phyloP scores from a whole-genome alignment of 64 coral and sea anemone species.

The Trachythela sp. region DNA sequence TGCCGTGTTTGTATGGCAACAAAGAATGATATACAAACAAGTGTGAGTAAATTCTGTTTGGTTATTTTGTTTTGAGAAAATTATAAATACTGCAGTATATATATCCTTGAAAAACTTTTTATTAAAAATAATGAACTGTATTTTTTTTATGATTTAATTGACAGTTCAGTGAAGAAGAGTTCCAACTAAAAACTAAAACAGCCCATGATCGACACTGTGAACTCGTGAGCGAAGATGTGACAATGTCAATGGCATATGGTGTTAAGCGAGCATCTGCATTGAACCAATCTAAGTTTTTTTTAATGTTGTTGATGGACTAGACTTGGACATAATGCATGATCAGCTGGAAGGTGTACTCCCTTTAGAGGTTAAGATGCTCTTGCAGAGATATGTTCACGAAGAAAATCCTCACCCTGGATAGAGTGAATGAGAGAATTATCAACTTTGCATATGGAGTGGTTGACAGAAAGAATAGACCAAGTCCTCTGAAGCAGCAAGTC shows the following conservation, averaged over 20 bases:
- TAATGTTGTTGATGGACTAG: conserved; percentile 47
- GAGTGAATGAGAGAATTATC: conserved; percentile 40
- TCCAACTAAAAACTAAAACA: conserved; percentile 43
- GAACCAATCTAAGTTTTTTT: conserved; percentile 37
- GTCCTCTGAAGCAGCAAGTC: conserved; percentile 43
- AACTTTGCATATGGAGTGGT: conserved; percentile 25
- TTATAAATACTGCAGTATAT: too few species aligned
- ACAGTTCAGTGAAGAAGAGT: conserved; percentile 48
- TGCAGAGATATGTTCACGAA: conserved; percentile 30
- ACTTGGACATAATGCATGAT: conserved; percentile 57
- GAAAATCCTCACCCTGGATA: conserved; percentile 40
- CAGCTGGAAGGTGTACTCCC: conserved; percentile 58
- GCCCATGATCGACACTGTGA: conserved; percentile 40
- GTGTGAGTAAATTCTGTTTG: conserved; percentile 7
- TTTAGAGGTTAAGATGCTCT: conserved; percentile 46
- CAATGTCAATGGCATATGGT: conserved; percentile 12
- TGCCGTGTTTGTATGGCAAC: conserved; percentile 71
- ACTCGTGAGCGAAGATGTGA: conserved; percentile 23
- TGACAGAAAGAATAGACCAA: conserved; percentile 50
- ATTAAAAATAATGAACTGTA: background rate
- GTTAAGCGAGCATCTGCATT: conserved; percentile 33
- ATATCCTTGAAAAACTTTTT: too few species aligned
- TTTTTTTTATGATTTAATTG: background rate
- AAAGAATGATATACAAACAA: conserved; percentile 46
- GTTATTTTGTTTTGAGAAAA: too few species aligned